Evolutionary conservation across 2,888 invertebrate genomes (phyloP).

Genomic region (Mythimna pallens): DNA sequence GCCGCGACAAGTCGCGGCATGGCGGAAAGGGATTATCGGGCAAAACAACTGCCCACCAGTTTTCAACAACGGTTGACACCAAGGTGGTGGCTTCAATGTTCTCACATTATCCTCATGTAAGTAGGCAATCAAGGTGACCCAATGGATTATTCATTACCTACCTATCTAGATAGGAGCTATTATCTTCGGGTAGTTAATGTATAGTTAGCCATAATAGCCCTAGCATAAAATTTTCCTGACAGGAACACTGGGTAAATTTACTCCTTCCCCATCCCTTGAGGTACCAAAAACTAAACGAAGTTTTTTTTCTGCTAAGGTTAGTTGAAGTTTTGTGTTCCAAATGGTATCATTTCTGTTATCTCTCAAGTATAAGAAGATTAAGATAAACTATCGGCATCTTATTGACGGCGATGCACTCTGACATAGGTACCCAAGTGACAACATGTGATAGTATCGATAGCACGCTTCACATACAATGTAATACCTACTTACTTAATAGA

Average conservation of each 20-base stretch:
- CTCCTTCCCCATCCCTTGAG: background rate
- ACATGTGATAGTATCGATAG: background rate
- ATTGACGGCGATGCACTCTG: background rate
- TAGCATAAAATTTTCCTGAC: background rate
- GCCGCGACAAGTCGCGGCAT: no score
- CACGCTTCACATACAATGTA: no score
- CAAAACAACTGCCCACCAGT: no score
- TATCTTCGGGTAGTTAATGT: background rate
- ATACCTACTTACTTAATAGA: no score
- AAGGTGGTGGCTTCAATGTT: background rate
- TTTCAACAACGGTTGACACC: no score
- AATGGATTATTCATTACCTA: background rate
- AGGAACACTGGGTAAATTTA: background rate
- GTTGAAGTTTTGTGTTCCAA: conserved; percentile 1
- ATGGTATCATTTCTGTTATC: background rate
- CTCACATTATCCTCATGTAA: conserved; percentile 1
- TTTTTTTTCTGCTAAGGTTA: background rate
- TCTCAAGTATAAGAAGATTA: background rate
- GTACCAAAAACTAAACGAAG: background rate
- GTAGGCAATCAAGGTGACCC: background rate
- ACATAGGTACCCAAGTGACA: background rate
- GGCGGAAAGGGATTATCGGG: no score
- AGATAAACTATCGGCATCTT: background rate
- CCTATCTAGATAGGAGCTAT: background rate
- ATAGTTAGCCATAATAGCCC: no score